Evolutionary conservation across 2,888 invertebrate genomes (phyloP), one percentile per base, ranked within the genome.

Genomic region (Melieria crassipennis): DNA sequence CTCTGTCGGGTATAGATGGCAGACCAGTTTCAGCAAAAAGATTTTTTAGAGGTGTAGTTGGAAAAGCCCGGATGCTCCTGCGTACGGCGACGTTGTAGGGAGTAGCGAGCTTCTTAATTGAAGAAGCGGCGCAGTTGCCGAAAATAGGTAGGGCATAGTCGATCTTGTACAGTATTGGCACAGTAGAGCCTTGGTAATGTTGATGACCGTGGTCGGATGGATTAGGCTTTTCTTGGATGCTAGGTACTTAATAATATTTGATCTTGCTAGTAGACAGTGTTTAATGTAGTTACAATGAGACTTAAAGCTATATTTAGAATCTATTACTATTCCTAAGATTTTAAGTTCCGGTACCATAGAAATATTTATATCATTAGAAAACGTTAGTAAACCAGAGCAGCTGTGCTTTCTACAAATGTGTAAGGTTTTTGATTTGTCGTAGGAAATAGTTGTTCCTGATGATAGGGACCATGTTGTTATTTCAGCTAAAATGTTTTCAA

Each of bases 11-110:
- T 30, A 58, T 58, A 58, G 58, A 43, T 42, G 58, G 58, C 58
- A 58, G 58, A 45, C 57, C 57, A 57, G 57, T 57, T 57, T 57
- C 57, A 5, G 57, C 57, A 57, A 57, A 16, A 13, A 57, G 57
- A 57, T 57, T 57, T 9, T 57, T 57, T 57, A 57, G 16, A 30
- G 57, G 30, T n/a, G 57, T 57, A 10, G 57, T 57, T 30, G 30
- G 30, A 30, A 30, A 30, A 30, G 57, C 58, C 42, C 58, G 42
- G 7, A 58, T 58, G 42, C 58, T 58, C 30, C 58, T 58, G 42
- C 58, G 43, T n/a, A 58, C 45, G 42, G 42, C 30, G 9, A 42
- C 58, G 45, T 58, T 42, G 9, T 58, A 58, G 45, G 42, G 58
- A 45, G 58, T 30, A 45, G 42, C 42, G 42, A 58, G 58, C 4